A percentile compares a stretch with the other conserved stretches of the same genome.
These are phyloP conservation scores for Mimas tiliae DNA, from an alignment of 2,888 invertebrate species.

Conservation along the genomic window DNA sequence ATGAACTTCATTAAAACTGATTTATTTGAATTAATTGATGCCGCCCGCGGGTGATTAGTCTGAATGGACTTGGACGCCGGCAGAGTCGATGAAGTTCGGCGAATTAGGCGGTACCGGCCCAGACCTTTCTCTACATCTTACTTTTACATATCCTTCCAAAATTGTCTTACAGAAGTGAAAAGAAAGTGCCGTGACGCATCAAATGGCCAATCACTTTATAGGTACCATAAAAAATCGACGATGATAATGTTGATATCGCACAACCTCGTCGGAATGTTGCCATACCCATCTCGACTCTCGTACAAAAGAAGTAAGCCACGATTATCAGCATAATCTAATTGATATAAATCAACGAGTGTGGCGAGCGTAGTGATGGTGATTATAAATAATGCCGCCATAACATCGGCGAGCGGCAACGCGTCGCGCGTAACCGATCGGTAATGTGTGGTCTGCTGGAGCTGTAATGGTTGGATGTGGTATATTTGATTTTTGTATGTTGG, in stretches of 20 bases:
- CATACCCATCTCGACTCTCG: neutral
- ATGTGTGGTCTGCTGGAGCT: conserved; percentile 36
- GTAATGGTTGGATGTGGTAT: conserved; percentile 13
- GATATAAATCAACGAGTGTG: conserved; percentile 18
- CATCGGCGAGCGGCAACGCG: conserved; percentile 33
- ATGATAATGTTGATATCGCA: neutral
- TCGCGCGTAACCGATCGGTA: conserved; percentile 43
- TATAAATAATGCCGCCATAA: conserved; percentile 32
- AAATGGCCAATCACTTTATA: too few species aligned
- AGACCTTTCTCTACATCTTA: too few species aligned
- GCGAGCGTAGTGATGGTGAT: conserved; percentile 6
- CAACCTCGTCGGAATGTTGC: neutral
- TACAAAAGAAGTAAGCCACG: neutral
- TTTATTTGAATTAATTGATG: too few species aligned
- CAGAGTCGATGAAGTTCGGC: too few species aligned
- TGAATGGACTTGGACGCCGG: too few species aligned
- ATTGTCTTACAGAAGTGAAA: too few species aligned
- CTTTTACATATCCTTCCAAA: too few species aligned
- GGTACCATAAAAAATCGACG: neutral
- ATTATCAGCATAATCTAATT: conserved; percentile 20
- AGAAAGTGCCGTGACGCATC: too few species aligned
- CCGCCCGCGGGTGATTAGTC: too few species aligned
- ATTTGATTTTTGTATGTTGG: neutral
- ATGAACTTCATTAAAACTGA: too few species aligned
- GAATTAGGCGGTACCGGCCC: too few species aligned